phyloP scores from a whole-genome alignment of 2,888 invertebrate species.

The Cerceris rybyensis region DNA sequence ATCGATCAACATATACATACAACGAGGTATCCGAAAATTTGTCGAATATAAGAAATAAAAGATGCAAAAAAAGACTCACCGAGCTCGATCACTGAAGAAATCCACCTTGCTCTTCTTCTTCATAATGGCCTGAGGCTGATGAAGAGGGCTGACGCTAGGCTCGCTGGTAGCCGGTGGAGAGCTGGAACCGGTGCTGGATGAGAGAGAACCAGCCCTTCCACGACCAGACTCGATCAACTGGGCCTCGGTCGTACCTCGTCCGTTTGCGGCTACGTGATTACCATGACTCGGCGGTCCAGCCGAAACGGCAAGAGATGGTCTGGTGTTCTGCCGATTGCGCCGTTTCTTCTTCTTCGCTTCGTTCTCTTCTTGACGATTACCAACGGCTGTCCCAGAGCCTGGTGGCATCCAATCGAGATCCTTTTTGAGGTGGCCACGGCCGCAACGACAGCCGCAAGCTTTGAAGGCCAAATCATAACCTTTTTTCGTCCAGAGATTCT shows the following conservation, averaged over 20 bases:
- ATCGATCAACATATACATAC: too few species aligned
- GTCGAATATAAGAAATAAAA: too few species aligned
- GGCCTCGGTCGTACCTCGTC: slow-evolving; percentile 68
- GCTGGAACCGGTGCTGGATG: slow-evolving; percentile 90
- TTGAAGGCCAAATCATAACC: slow-evolving; percentile 98
- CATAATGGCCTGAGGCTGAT: slow-evolving; percentile 83
- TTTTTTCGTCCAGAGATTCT: slow-evolving; percentile 98
- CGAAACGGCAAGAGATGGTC: slow-evolving; percentile 85
- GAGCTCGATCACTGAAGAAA: slow-evolving; percentile 89
- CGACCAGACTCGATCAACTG: slow-evolving; percentile 82
- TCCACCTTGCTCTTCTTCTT: slow-evolving; percentile 91
- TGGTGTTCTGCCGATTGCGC: slow-evolving; percentile 86
- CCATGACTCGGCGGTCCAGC: slow-evolving; percentile 81
- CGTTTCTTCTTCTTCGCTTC: slow-evolving; percentile 86
- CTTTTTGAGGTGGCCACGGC: slow-evolving; percentile 95
- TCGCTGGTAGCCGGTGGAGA: slow-evolving; percentile 92
- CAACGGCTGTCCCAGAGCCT: slow-evolving; percentile 82
- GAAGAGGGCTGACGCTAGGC: slow-evolving; percentile 88
- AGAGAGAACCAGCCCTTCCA: slow-evolving; percentile 89
- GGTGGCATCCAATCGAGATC: slow-evolving; percentile 96
- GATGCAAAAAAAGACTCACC: slow-evolving; percentile 86
- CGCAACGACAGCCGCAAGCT: slow-evolving; percentile 96
- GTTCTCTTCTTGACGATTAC: slow-evolving; percentile 83
- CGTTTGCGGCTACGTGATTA: slow-evolving; percentile 71
- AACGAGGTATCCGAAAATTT: too few species aligned